Conservation (phyloP, 2,797 vertebrate species). For the Alcedo quadribrachys region DNA sequence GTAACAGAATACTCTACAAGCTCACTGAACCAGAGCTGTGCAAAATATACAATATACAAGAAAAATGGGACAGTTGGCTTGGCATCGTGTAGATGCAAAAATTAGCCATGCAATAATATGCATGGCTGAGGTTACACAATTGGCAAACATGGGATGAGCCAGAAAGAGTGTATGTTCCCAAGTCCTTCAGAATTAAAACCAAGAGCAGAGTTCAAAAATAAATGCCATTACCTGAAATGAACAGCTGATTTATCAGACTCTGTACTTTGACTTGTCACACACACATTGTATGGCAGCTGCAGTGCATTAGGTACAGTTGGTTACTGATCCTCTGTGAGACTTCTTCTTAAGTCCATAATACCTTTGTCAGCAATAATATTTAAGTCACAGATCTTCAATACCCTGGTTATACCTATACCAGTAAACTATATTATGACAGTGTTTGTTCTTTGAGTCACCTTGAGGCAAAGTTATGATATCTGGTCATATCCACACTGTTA, state of each 20-base stretch:
- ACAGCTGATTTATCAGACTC: background rate
- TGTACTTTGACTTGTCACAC: background rate
- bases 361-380: background rate
- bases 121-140: background rate
- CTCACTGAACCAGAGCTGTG: background rate
- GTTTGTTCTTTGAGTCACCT: background rate
- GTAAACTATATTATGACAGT: background rate
- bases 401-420: background rate
- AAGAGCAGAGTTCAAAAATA: slow-evolving; percentile 7
- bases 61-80: slow-evolving; percentile 31
- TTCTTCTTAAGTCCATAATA: background rate
- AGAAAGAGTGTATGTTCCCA: background rate
- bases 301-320: background rate
- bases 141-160: background rate
- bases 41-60: background rate
- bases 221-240: background rate
- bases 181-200: slow-evolving; percentile 9
- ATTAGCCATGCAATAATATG: background rate
- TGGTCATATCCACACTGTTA: background rate
- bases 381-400: background rate
- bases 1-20: background rate
- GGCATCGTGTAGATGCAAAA: background rate
- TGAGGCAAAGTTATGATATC: background rate
- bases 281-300: background rate
- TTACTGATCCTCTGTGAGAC: background rate